These are phyloP conservation scores for Oceanites oceanicus DNA, from an alignment of 2,113 vertebrate species.

Conservation along the genomic window DNA sequence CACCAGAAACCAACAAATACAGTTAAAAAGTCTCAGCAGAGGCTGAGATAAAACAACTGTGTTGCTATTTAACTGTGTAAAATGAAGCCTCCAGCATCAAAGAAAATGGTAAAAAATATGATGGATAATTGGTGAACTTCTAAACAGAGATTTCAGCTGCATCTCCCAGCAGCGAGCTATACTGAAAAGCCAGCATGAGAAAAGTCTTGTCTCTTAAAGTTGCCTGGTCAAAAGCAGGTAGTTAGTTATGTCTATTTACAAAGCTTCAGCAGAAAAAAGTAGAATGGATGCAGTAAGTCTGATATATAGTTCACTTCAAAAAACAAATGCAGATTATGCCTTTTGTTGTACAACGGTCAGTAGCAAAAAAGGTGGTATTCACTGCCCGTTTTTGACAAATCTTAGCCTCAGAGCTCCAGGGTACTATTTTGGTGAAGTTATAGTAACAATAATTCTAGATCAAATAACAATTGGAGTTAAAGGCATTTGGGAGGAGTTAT, in stretches of 20 bases:
- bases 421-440: background rate
- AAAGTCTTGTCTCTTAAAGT: background rate
- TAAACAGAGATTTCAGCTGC: background rate
- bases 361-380: background rate
- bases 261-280: background rate
- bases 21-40: background rate
- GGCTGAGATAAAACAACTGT: background rate
- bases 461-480: background rate
- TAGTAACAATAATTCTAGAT: background rate
- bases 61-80: background rate
- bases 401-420: background rate
- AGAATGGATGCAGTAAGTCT: background rate
- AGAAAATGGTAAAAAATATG: background rate
- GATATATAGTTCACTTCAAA: background rate
- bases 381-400: background rate
- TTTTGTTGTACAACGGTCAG: background rate
- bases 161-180: background rate
- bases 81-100: conserved; percentile 5
- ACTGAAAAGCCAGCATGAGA: background rate
- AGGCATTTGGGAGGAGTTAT: background rate
- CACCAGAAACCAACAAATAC: background rate
- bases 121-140: background rate
- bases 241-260: conserved; percentile 4
- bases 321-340: background rate
- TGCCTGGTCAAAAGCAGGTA: background rate